A percentile compares a stretch with the other conserved stretches of the same genome.
phyloP scores from a whole-genome alignment of 2,888 invertebrate genomes.

The Panopea generosa region DNA sequence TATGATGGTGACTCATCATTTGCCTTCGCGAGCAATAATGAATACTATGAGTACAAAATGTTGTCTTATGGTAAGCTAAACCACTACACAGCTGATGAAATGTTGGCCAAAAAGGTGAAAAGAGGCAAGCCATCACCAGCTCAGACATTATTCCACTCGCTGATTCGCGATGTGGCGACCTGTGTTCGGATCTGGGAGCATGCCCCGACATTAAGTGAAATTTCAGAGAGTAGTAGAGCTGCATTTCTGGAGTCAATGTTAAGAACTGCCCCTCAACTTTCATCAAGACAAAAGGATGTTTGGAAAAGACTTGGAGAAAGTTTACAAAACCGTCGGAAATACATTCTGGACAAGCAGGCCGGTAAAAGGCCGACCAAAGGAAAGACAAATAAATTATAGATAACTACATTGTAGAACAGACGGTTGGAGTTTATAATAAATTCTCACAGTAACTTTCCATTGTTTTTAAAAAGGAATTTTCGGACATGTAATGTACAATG shows the following conservation, averaged over 20 bases:
- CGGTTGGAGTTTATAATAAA: too few relatives aligned
- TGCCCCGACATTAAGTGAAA: conserved; percentile 11
- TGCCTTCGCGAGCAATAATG: too few relatives aligned
- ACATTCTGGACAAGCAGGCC: conserved; percentile 14
- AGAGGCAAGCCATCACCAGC: conserved; percentile 9
- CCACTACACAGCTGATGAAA: conserved; percentile 11
- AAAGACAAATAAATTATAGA: too few relatives aligned
- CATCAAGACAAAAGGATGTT: neutral
- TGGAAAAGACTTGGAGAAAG: conserved; percentile 28
- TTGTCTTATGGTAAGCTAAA: too few relatives aligned
- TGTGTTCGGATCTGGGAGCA: conserved; percentile 6
- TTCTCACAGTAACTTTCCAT: too few relatives aligned
- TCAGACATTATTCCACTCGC: conserved; percentile 10
- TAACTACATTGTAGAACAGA: too few relatives aligned
- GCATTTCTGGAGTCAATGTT: conserved; percentile 16
- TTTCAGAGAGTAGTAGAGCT: neutral
- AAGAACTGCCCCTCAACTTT: conserved; percentile 2
- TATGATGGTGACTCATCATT: too few relatives aligned
- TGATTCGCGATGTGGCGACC: conserved; percentile 15
- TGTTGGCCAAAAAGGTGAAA: conserved; percentile 16
- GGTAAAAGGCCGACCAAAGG: conserved; percentile 9
- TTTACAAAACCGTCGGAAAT: conserved; percentile 26
- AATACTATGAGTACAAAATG: too few relatives aligned
- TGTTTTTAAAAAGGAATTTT: too few relatives aligned
- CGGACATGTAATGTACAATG: too few relatives aligned